Conservation (phyloP, 2,797 vertebrate species). For the Muraenolepis orangiensis region DNA sequence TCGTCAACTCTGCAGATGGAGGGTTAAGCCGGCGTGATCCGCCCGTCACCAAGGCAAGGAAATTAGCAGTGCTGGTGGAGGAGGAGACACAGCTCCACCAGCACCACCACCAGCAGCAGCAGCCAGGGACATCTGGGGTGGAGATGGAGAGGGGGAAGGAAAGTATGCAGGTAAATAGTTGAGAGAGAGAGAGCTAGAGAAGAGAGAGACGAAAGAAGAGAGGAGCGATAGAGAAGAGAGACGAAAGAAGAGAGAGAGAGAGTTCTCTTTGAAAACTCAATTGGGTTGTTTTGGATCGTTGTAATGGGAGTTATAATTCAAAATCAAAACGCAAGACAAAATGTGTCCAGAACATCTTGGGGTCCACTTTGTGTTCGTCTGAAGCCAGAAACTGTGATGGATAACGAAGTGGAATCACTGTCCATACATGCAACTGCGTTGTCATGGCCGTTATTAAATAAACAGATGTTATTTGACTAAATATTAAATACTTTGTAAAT, state of each 20-base stretch:
- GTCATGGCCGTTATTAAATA: neutral
- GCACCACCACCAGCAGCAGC: conserved; percentile 50
- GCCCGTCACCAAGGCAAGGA: conserved; percentile 51
- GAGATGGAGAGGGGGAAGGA: conserved; percentile 35
- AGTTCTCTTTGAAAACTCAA: neutral
- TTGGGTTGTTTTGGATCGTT: neutral
- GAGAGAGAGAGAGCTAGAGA: no score
- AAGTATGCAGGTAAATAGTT: conserved; percentile 18
- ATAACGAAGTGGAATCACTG: neutral
- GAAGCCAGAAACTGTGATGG: neutral
- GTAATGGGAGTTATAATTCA: neutral
- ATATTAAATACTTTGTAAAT: neutral
- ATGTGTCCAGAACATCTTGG: neutral
- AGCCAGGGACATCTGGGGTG: conserved; percentile 54
- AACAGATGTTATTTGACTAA: neutral
- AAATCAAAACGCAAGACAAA: neutral
- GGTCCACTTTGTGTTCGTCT: neutral
- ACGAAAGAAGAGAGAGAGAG: no score
- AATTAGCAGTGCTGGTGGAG: conserved; percentile 56
- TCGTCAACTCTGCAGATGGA: conserved; percentile 70
- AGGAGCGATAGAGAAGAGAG: no score
- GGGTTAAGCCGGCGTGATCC: conserved; percentile 66
- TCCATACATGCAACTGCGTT: neutral
- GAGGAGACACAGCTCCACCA: conserved; percentile 12
- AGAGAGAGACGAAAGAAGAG: no score